Conservation (phyloP, 2,797 vertebrate genomes). For the Poecilia velifera region DNA sequence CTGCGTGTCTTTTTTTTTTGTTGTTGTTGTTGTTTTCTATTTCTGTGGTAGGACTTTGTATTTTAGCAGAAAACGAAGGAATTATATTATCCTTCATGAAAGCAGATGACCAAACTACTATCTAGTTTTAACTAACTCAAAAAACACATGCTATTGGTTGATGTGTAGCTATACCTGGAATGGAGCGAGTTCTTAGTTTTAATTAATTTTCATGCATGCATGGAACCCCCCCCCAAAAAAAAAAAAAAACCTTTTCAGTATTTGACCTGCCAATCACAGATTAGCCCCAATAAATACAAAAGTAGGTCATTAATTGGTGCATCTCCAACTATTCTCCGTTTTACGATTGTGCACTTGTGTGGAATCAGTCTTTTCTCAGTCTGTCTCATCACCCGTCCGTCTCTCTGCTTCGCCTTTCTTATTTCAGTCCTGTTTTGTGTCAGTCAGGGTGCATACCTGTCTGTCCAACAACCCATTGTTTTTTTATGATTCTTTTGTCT, state of each 20-base stretch:
- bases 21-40: not conserved
- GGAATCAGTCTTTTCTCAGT: not conserved
- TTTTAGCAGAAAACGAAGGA: not conserved
- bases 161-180: not conserved
- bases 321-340: not conserved
- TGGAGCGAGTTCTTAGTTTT: not conserved
- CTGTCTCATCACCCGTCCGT: not conserved
- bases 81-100: not conserved
- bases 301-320: not conserved
- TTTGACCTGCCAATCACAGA: not conserved
- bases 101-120: not conserved
- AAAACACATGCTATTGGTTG: not conserved
- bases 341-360: not conserved
- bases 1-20: not conserved
- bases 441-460: conserved; percentile 1
- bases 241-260: not conserved
- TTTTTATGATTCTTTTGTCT: conserved; percentile 39
- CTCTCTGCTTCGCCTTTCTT: conserved; percentile 1
- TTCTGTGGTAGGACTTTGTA: not conserved
- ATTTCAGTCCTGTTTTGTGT: conserved; percentile 18
- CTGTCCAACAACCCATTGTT: conserved; percentile 13
- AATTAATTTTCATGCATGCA: not conserved
- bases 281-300: not conserved
- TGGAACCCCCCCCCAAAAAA: not conserved
- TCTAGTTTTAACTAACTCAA: not conserved